Conservation (phyloP, 2,888 invertebrate species). For the Polia nebulosa region DNA sequence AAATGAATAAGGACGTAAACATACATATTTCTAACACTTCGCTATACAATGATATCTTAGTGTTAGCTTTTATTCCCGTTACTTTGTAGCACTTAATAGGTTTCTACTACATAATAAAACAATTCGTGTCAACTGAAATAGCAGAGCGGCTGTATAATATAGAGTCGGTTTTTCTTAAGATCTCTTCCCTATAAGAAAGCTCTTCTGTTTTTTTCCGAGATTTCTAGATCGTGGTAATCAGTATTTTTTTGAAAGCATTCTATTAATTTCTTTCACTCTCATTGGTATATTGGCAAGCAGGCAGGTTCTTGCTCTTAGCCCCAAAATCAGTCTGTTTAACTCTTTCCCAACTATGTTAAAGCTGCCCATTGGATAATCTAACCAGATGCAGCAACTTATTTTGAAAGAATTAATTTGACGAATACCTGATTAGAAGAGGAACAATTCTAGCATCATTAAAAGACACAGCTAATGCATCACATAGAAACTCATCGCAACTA, state of each 20-base stretch:
- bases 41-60: conserved; percentile 42
- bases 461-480: conserved; percentile 22
- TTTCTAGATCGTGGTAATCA: background rate
- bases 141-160: background rate
- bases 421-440: background rate
- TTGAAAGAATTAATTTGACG: too few relatives aligned
- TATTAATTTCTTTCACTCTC: background rate
- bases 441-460: background rate
- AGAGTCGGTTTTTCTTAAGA: background rate
- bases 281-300: too few relatives aligned
- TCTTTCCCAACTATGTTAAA: too few relatives aligned
- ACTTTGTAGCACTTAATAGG: conserved; percentile 43
- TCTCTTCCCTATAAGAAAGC: background rate
- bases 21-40: conserved; percentile 52
- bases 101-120: conserved; percentile 40
- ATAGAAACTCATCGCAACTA: conserved; percentile 65
- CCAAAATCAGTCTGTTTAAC: too few relatives aligned
- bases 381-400: too few relatives aligned
- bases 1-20: conserved; percentile 26
- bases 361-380: too few relatives aligned
- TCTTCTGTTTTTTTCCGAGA: background rate
- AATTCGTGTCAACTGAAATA: conserved; percentile 47
- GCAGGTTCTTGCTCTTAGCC: background rate
- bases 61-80: conserved; percentile 26
- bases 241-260: background rate